A percentile compares a stretch with the other conserved stretches of the same genome.
phyloP scores from a whole-genome alignment of 2,888 invertebrate genomes.

The Ophraella communa region DNA sequence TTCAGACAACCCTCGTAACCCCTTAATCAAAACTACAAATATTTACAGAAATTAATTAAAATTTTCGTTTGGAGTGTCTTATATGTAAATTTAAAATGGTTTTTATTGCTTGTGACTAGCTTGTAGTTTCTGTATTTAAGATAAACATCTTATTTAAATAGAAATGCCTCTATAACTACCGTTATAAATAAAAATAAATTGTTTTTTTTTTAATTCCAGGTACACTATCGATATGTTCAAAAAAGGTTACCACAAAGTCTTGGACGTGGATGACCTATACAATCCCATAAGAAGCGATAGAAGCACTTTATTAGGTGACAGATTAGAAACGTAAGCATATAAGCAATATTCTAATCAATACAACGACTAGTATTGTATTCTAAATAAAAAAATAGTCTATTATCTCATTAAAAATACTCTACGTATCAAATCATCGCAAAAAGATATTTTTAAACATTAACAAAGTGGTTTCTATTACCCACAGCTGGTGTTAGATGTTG shows the following conservation, averaged over 20 bases:
- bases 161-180: no score
- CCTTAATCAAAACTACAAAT: no score
- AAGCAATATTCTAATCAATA: not conserved
- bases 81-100: no score
- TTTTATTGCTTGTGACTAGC: no score
- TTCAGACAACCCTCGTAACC: no score
- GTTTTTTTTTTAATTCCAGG: conserved; percentile 64
- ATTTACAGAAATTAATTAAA: no score
- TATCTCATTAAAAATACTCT: not conserved
- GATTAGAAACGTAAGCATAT: conserved; percentile 68
- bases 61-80: no score
- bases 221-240: conserved; percentile 81
- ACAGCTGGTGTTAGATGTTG: not conserved
- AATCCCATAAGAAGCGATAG: conserved; percentile 72
- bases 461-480: not conserved
- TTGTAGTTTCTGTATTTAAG: no score
- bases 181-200: no score
- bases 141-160: no score
- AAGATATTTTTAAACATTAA: not conserved
- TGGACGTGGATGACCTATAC: conserved; percentile 78
- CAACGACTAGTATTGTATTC: not conserved
- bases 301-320: conserved; percentile 72
- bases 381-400: not conserved
- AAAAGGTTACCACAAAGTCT: conserved; percentile 73
- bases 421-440: no score